Evolutionary conservation across 2,797 vertebrate species (phyloP), one percentile per base, ranked within the genome.

Genomic region (Erethizon dorsatum): DNA sequence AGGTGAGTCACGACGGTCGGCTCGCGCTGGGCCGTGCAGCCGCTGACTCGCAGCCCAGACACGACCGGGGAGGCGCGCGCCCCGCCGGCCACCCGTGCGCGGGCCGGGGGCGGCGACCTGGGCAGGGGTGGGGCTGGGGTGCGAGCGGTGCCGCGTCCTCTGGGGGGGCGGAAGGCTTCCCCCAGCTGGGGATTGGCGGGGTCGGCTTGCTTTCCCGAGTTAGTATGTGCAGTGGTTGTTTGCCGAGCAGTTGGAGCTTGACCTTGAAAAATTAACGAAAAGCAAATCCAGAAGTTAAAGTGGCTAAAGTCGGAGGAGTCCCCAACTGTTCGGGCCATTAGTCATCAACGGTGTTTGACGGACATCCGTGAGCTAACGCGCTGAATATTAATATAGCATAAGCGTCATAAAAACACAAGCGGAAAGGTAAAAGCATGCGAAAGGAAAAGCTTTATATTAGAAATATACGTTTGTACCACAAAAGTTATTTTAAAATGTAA

Each of bases 61-160:
- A 67, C 50, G 20, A 3, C 52, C 56, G 1, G 59, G 96, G 79
- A 71, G 87, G 92, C 50, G 77, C 78, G 63, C 0, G 82, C 26
- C 13, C 86, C 6, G 31, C 31, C 33, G 37, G 11, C 90, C 11
- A 13, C 67, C 24, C 57, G 6, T 20, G 33, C 12, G 33, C 47
- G 0, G 7, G 41, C 69, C 1, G 54, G 12, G 37, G 52, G 61
- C 18, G 22, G 63, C 0, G 37, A 33, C 69, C 24, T 1, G 89
- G n/a, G 45, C 20, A 14, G 31, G 1, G 22, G 12, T 54, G 65
- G 52, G 18, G 18, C 18, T 11, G 57, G 22, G 5, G 45, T 14
- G 57, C 24, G 20, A 22, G n/a, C 0, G 0, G 20, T 0, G 26
- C 5, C 50, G 26, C 0, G 33, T 37, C 13, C 22, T 28, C 8